Percentiles rank a stretch among this genome's conserved stretches.
Evolutionary conservation across 2,797 vertebrate species (phyloP).

Genomic region (Scomberomorus guttatus): DNA sequence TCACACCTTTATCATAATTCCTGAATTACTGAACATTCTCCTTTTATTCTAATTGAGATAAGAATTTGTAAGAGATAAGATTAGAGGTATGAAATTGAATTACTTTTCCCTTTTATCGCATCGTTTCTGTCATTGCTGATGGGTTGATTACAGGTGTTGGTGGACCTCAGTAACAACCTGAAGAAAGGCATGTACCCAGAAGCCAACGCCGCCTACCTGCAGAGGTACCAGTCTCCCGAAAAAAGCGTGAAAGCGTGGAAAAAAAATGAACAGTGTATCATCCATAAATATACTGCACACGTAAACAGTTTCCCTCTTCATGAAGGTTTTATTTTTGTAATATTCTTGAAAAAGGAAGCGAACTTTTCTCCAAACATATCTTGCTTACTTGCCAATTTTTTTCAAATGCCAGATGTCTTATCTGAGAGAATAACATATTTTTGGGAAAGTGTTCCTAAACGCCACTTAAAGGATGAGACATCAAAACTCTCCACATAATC

Average conservation of each 20-base stretch:
- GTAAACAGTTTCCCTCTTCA: not conserved
- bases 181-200: slow-evolving; percentile 90
- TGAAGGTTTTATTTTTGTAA: not conserved
- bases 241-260: not conserved
- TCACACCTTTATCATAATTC: slow-evolving; percentile 2
- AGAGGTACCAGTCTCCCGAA: slow-evolving; percentile 58
- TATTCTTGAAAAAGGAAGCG: not conserved
- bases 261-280: not conserved
- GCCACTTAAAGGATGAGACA: slow-evolving; percentile 40
- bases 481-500: slow-evolving; percentile 50
- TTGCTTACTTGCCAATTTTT: slow-evolving; percentile 13
- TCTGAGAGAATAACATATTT: slow-evolving; percentile 22
- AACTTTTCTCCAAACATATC: slow-evolving; percentile 8
- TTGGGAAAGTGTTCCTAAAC: slow-evolving; percentile 40
- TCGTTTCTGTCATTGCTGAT: not conserved
- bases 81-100: slow-evolving; percentile 23
- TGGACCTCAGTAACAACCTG: slow-evolving; percentile 94
- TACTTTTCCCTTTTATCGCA: not conserved
- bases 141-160: slow-evolving; percentile 82
- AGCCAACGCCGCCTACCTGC: slow-evolving; percentile 85
- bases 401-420: not conserved
- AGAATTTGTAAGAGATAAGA: slow-evolving; percentile 13
- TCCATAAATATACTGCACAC: not conserved
- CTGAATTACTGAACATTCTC: slow-evolving; percentile 10
- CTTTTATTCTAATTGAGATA: not conserved